A percentile compares a stretch with the other conserved stretches of the same genome.
These are phyloP conservation scores for Lates calcarifer DNA, from an alignment of 2,113 vertebrate genomes.

Conservation along the genomic window DNA sequence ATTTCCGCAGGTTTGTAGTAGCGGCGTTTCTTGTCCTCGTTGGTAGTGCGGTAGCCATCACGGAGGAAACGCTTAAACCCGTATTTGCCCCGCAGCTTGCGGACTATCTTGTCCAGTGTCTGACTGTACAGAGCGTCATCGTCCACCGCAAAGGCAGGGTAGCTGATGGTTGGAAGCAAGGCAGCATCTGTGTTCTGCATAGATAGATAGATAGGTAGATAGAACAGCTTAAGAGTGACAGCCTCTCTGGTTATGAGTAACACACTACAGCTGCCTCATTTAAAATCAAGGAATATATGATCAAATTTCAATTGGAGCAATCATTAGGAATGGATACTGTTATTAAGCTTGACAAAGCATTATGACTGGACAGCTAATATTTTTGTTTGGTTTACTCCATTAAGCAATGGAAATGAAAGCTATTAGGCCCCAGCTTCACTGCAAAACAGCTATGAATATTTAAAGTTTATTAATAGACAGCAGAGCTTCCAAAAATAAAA, in stretches of 20 bases:
- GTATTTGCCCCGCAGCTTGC: conserved; percentile 94
- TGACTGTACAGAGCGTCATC: conserved; percentile 94
- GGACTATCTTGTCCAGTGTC: conserved; percentile 94
- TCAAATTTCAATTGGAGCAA: conserved; percentile 21
- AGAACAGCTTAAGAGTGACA: neutral
- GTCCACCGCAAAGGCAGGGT: conserved; percentile 96
- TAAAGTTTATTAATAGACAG: conserved; percentile 20
- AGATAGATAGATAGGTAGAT: no score
- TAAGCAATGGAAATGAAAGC: conserved; percentile 41
- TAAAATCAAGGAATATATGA: neutral
- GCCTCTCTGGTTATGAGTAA: neutral
- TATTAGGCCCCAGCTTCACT: conserved; percentile 26
- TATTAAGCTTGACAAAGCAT: conserved; percentile 24
- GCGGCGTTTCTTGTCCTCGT: conserved; percentile 92
- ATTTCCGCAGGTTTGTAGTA: conserved; percentile 98
- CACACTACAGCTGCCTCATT: neutral
- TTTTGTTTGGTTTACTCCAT: conserved; percentile 49
- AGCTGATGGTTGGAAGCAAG: conserved; percentile 95
- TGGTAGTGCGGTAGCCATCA: conserved; percentile 93
- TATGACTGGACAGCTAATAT: conserved; percentile 31
- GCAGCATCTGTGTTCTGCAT: conserved; percentile 96
- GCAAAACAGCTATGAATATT: conserved; percentile 55
- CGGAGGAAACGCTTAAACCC: conserved; percentile 96
- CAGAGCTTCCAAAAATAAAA: conserved; percentile 12
- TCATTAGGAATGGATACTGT: conserved; percentile 37